Base-by-base conservation (phyloP, 2,888 invertebrate genomes). In the Sepiola atlantica region DNA sequence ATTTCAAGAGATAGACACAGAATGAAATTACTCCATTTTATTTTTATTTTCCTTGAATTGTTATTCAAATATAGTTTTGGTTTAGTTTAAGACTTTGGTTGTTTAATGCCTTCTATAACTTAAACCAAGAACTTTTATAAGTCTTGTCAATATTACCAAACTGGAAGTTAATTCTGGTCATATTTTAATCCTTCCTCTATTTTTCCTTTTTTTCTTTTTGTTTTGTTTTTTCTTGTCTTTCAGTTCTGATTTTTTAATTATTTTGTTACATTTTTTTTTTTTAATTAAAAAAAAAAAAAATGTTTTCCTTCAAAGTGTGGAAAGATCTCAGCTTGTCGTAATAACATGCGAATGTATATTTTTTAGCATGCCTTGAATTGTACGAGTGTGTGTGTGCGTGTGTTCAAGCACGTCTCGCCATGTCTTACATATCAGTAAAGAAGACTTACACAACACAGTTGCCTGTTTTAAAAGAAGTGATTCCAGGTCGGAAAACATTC, bases 341-440 rank as follows among this genome's bases (percentile, higher is more conserved):
- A n/a, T 77, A 77, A 77, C n/a, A 32, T 77, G 77, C 77, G n/a
- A 61, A 77, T 77, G 77, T 77, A n/a, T 77, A 32, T 77, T 77
- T 77, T 77, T 32, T 14, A 77, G 77, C 77, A 77, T 77, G 92
- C 14, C 54, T 92, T 35, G 35, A 20, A 54, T 35, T 35, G 21
- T 91, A 16, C 24, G n/a, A 35, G 92, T 92, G 92, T 54, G 45
- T 92, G 54, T 28, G 45, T 92, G 45, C 35, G 35, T 3, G 92
- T 35, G 92, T 92, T 28, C 24, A 92, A 45, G 77, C 77, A 77
- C 77, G 77, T 77, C 77, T 77, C 77, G 77, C 77, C 77, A 77
- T 77, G 77, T 77, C 77, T 77, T 77, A 16, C 77, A 77, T 32
- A 77, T 77, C 77, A 77, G 77, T 77, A 77, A 77, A 77, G 77